Percentiles rank a stretch among this genome's conserved stretches.
phyloP scores from a whole-genome alignment of 2,113 vertebrate species.

The Microcebus lehilahytsara region DNA sequence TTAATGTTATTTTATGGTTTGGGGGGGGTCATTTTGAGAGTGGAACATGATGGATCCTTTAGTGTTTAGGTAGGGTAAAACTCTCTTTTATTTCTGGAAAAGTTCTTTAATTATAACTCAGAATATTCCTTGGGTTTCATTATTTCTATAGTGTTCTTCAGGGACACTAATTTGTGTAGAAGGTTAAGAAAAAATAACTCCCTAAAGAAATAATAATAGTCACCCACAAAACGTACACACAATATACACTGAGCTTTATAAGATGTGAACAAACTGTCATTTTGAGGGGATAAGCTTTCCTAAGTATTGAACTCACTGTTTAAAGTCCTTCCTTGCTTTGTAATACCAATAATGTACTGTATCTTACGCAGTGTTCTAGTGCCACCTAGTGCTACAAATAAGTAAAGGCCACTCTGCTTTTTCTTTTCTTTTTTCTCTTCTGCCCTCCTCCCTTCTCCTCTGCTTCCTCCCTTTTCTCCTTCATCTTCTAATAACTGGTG shows the following conservation, averaged over 20 bases:
- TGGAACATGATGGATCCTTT: background rate
- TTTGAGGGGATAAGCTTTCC: background rate
- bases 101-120: background rate
- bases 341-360: fast-evolving
- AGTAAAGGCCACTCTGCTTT: background rate
- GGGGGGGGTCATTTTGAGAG: background rate
- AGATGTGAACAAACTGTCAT: background rate
- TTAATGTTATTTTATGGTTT: background rate
- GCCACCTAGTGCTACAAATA: constrained; percentile 1
- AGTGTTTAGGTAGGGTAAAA: background rate
- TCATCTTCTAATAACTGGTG: background rate
- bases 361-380: background rate
- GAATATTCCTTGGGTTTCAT: background rate
- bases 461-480: fast-evolving
- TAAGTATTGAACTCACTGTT: background rate
- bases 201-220: background rate
- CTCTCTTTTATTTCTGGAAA: background rate
- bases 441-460: background rate
- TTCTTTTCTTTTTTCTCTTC: background rate
- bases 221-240: background rate
- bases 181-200: background rate
- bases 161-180: background rate
- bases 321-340: background rate
- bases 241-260: background rate
- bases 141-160: background rate